Evolutionary conservation across 2,797 vertebrate species (phyloP).

Genomic region (Sebastes minor): DNA sequence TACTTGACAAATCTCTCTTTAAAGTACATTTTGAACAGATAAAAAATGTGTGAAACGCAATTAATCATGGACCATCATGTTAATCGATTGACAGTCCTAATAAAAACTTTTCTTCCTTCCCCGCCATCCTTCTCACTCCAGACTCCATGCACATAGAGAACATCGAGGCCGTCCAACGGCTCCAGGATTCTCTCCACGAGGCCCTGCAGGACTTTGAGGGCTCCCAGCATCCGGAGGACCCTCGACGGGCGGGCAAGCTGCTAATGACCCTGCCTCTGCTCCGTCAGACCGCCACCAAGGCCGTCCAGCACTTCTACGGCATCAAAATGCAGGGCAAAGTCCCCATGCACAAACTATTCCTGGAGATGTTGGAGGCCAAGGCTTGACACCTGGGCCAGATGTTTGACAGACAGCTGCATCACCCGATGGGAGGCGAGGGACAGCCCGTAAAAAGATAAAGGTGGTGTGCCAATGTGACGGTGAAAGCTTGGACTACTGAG

Average conservation of each 20-base stretch:
- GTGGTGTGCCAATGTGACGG: conserved; percentile 64
- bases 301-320: conserved; percentile 97
- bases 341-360: conserved; percentile 99
- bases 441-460: conserved; percentile 75
- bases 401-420: conserved; percentile 84
- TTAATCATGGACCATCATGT: too few relatives aligned
- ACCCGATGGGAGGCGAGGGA: conserved; percentile 76
- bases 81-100: background rate
- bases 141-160: conserved; percentile 95
- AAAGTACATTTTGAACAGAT: too few relatives aligned
- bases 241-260: conserved; percentile 94
- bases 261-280: conserved; percentile 97
- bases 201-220: conserved; percentile 95
- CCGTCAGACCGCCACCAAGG: conserved; percentile 95
- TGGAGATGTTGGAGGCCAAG: conserved; percentile 99
- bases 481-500: conserved; percentile 71
- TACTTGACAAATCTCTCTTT: too few relatives aligned
- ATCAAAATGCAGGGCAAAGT: conserved; percentile 98
- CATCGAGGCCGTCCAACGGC: conserved; percentile 90
- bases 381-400: conserved; percentile 85
- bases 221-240: conserved; percentile 91
- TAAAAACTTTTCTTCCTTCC: background rate
- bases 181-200: conserved; percentile 94
- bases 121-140: conserved; percentile 47
- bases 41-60: accelerated